A percentile compares a stretch with the other conserved stretches of the same genome.
Conservation (phyloP, 2,888 invertebrate species). For the Polydrusus pterygomalis region DNA sequence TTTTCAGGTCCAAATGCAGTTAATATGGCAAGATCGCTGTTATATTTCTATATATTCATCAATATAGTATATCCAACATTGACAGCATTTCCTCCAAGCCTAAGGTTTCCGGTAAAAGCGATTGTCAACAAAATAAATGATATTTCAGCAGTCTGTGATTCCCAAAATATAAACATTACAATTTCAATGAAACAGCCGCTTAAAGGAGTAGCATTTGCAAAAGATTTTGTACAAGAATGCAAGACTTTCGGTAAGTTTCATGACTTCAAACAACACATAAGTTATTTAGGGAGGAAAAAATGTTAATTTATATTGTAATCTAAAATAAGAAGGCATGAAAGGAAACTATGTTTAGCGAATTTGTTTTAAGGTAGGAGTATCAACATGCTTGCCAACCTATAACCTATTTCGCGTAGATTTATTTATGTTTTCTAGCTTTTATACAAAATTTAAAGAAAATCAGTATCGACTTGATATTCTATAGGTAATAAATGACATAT, state of each 20-base stretch:
- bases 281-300: too few species aligned
- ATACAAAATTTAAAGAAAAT: too few species aligned
- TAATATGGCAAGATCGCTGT: constrained; percentile 52
- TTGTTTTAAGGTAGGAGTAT: too few species aligned
- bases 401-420: too few species aligned
- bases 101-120: constrained; percentile 63
- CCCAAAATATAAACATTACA: constrained; percentile 77
- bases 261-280: too few species aligned
- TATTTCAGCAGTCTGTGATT: constrained; percentile 78
- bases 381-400: too few species aligned
- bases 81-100: constrained; percentile 62
- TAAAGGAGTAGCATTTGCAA: constrained; percentile 83
- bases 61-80: constrained; percentile 47
- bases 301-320: too few species aligned
- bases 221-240: constrained; percentile 85
- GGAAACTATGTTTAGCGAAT: too few species aligned
- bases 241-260: constrained; percentile 75
- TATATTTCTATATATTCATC: constrained; percentile 49
- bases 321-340: too few species aligned
- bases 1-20: constrained; percentile 57
- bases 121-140: constrained; percentile 75
- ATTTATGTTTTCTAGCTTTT: too few species aligned
- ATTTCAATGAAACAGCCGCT: constrained; percentile 79
- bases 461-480: too few species aligned
- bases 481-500: too few species aligned